Base-by-base conservation (phyloP, 1,140 invertebrate genomes). In the Drosophila willistoni region DNA sequence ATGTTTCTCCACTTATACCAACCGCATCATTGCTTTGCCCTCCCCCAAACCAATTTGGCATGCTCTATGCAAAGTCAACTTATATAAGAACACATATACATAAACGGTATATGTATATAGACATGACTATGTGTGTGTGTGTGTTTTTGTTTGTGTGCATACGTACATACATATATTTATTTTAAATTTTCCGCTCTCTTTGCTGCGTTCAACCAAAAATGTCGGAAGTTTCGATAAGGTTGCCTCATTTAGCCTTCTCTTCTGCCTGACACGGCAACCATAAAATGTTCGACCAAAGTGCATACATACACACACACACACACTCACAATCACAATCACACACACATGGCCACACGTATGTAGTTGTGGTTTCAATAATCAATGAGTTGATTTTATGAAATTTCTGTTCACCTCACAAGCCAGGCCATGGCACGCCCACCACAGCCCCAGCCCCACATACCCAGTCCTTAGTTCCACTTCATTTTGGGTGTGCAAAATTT, bases 371-470 rank as follows among this genome's bases (percentile, higher is more conserved):
- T 87, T 87, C 77, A 80, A 87, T 87, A 87, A 87, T 87, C 83
- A 87, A 87, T 87, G 83, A 89, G 83, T 87, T 87, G 83, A 87
- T 87, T 87, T 87, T 87, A 87, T 87, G 84, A 87, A 87, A 77
- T 87, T 70, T 79, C 51, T 72, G 70, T 73, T 54, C 64, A 54
- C 66, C 73, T 55, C 77, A 55, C 25, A 56, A 33, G 29, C 62
- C 29, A 42, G 36, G 39, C 65, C 51, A 33, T 56, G 51, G 57
- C 69, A 63, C 70, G 44, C 56, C 44, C 44, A 19, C 44, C 9
- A 7, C 44, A 22, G 12, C 14, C 19, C 34, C 44, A 22, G 12
- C 14, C 19, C 34, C 56, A 19, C 14, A 14, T 25, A 3, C 29
- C 51, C 51, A 7, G 19, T 62, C 47, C 33, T 29, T 34, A 13